phyloP scores from a whole-genome alignment of 2,888 invertebrate species.

The Eurytoma californica region DNA sequence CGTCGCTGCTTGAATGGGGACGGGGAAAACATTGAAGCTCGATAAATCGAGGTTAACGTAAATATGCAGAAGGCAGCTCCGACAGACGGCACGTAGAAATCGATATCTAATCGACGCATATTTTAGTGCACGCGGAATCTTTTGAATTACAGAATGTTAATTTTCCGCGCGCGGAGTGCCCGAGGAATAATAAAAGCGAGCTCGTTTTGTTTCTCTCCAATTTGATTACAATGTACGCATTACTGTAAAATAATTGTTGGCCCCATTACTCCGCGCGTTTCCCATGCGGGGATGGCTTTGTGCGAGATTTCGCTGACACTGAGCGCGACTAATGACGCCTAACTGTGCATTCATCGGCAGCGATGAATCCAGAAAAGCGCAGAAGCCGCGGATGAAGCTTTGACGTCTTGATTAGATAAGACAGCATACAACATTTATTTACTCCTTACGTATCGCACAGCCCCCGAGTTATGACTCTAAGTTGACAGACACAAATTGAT shows the following conservation, averaged over 20 bases:
- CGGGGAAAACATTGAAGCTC: too few species aligned
- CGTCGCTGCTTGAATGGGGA: too few species aligned
- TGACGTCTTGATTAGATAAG: constrained; percentile 1
- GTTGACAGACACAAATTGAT: background rate
- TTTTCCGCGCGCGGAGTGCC: too few species aligned
- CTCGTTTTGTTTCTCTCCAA: too few species aligned
- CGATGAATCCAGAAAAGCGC: background rate
- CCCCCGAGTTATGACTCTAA: background rate
- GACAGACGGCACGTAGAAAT: too few species aligned
- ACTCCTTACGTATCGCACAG: background rate
- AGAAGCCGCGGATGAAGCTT: background rate
- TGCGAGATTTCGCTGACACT: background rate
- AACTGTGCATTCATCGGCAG: background rate
- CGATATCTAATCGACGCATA: too few species aligned
- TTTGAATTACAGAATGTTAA: too few species aligned
- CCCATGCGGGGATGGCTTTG: background rate
- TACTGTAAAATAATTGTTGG: constrained; percentile 1
- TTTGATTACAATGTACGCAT: background rate
- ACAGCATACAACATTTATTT: background rate
- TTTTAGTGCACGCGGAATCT: too few species aligned
- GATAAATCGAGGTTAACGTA: too few species aligned
- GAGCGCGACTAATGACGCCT: background rate
- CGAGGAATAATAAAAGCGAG: too few species aligned
- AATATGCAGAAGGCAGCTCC: too few species aligned
- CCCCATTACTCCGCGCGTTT: background rate